Base-by-base conservation (phyloP, 2,888 invertebrate genomes). In the Cantharis lateralis region DNA sequence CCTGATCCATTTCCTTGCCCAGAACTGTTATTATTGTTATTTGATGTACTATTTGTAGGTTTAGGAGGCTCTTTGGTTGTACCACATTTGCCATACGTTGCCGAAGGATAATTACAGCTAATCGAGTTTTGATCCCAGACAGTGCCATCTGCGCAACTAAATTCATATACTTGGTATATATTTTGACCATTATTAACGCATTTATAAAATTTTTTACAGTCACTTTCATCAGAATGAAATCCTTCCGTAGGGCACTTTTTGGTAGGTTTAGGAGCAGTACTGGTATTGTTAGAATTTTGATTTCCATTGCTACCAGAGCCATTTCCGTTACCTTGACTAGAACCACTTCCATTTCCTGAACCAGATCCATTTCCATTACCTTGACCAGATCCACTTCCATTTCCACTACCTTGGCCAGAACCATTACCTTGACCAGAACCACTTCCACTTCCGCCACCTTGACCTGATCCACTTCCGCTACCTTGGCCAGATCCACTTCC, bases 201-300 rank as follows among this genome's bases (percentile, higher is more conserved):
- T 81, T 95, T 91, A 85, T 94, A 94, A 88, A 95, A 95, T 85
- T 93, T 94, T 77, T 90, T 92, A 84, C 95, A 95, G 83, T 95
- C 91, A 66, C 88, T 88, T 62, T 90, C 89, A 86, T 95, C 92
- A 13, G 92, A 91, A 83, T 93, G 91, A 86, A 94, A 95, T 1
- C 78, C 78, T 24, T 78, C 78, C 1, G 5, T n/a, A 5, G 62
- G n/a, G 20, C 78, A 78, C 1, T 70, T 11, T 20, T 20, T 63
- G 10, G 15, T 66, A n/a, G 64, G 24, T 66, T 28, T 20, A 20
- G 20, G 5, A 20, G 20, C 20, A 20, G 3, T 2, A 18, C 18
- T 18, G 13, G 20, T 20, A 15, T 26, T 26, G 10, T 26, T 26
- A 5, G 20, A 20, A 20, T 20, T 20, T 20, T 20, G 20, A 20